A percentile compares a stretch with the other conserved stretches of the same genome.
These are phyloP conservation scores for Sarcophaga subvicina DNA, from an alignment of 2,888 invertebrate species.

Conservation along the genomic window DNA sequence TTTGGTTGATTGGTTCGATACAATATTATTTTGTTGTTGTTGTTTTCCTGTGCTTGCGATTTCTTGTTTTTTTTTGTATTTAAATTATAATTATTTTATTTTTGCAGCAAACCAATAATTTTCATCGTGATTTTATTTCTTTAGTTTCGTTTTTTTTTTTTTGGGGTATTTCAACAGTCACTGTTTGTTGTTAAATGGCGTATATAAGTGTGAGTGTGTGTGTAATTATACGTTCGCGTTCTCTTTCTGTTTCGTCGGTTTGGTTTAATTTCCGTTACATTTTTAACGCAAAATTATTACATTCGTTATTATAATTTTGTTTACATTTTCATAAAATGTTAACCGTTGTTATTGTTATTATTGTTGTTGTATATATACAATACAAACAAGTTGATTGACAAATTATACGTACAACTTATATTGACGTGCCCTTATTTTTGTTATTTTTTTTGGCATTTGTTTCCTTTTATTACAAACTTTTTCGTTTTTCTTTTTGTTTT, in stretches of 20 bases:
- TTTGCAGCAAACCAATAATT: background rate
- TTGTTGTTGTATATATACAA: background rate
- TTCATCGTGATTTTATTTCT: background rate
- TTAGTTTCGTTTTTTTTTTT: conserved; percentile 33
- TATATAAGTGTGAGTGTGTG: background rate
- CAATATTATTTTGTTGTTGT: conserved; percentile 23
- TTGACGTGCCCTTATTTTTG: conserved; percentile 27
- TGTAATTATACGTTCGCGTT: background rate
- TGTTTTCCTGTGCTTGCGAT: conserved; percentile 35
- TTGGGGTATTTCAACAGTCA: background rate
- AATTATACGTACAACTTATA: conserved; percentile 30
- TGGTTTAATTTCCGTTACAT: conserved; percentile 49
- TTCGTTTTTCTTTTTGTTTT: background rate
- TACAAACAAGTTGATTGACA: conserved; percentile 32
- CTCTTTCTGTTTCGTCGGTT: background rate
- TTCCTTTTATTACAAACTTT: too few relatives aligned
- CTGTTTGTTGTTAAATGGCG: background rate
- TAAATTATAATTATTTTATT: background rate
- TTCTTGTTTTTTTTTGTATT: background rate
- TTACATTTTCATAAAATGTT: background rate
- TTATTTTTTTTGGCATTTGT: background rate
- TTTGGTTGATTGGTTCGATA: conserved; percentile 31
- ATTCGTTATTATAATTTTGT: background rate
- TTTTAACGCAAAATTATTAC: conserved; percentile 42
- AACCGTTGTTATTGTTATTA: background rate